phyloP scores from a whole-genome alignment of 2,888 invertebrate species.

The Nomada fucata region DNA sequence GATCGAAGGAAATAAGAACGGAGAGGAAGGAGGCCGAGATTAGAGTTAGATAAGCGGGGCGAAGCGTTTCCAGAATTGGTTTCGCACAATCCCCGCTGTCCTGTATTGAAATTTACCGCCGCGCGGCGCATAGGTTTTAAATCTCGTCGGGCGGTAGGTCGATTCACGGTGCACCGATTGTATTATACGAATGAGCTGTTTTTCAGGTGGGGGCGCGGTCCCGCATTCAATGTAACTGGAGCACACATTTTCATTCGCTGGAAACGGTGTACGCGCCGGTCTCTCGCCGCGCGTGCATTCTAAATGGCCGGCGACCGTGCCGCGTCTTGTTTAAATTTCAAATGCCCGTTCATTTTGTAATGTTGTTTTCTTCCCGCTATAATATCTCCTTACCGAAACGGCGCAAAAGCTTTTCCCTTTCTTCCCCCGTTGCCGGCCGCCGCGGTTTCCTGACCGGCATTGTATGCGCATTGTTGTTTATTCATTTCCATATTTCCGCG shows the following conservation, averaged over 20 bases:
- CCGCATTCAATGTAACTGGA: slow-evolving; percentile 25
- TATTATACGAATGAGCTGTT: slow-evolving; percentile 40
- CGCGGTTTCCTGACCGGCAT: slow-evolving; percentile 1
- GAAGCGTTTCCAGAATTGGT: slow-evolving; percentile 23
- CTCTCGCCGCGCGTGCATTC: slow-evolving; percentile 17
- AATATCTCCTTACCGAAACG: slow-evolving; percentile 37
- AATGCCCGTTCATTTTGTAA: slow-evolving; percentile 57
- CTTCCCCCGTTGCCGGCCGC: not conserved
- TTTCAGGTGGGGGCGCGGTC: slow-evolving; percentile 7
- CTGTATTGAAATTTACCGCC: slow-evolving; percentile 23
- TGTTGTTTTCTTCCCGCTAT: slow-evolving; percentile 33
- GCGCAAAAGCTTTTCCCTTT: not conserved
- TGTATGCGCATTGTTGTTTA: slow-evolving; percentile 60
- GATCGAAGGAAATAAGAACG: not conserved
- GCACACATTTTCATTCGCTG: slow-evolving; percentile 5
- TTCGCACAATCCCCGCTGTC: slow-evolving; percentile 10
- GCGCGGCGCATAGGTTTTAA: not conserved
- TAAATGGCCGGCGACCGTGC: slow-evolving; percentile 5
- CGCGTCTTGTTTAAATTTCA: slow-evolving; percentile 48
- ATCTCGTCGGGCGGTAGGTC: slow-evolving; percentile 3
- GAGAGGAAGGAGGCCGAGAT: not conserved
- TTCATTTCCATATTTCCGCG: slow-evolving; percentile 56
- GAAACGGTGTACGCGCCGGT: not conserved
- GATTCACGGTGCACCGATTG: slow-evolving; percentile 10
- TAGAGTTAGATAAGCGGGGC: not conserved